phyloP scores from a whole-genome alignment of 2,113 vertebrate genomes.

The Rhea americana region DNA sequence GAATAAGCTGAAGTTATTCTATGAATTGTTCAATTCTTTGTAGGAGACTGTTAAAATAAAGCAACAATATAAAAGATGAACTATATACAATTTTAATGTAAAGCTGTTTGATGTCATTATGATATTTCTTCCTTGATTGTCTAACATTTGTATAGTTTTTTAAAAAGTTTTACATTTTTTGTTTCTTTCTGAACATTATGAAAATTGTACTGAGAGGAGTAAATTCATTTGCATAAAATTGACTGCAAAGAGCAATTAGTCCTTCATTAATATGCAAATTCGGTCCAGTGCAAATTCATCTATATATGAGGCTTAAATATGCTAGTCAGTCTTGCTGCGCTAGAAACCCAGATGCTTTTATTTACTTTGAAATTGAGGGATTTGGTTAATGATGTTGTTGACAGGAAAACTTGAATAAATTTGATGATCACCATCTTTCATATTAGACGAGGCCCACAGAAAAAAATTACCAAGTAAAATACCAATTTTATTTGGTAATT shows the following conservation, averaged over 20 bases:
- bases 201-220: slow-evolving; percentile 73
- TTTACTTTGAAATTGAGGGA: slow-evolving; percentile 79
- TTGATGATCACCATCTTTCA: slow-evolving; percentile 73
- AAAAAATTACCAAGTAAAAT: slow-evolving; percentile 63
- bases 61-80: slow-evolving; percentile 55
- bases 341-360: slow-evolving; percentile 78
- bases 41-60: slow-evolving; percentile 54
- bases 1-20: slow-evolving; percentile 56
- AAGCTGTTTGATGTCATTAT: slow-evolving; percentile 61
- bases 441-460: slow-evolving; percentile 64
- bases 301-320: slow-evolving; percentile 72
- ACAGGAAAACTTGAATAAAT: slow-evolving; percentile 77
- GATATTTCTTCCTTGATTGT: slow-evolving; percentile 65
- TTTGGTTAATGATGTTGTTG: slow-evolving; percentile 77
- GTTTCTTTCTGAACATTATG: slow-evolving; percentile 67
- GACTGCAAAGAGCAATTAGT: slow-evolving; percentile 79
- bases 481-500: slow-evolving; percentile 71
- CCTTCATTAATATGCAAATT: slow-evolving; percentile 82
- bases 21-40: slow-evolving; percentile 56
- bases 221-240: slow-evolving; percentile 80
- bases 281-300: slow-evolving; percentile 75
- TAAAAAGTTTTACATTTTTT: slow-evolving; percentile 60
- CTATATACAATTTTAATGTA: slow-evolving; percentile 48
- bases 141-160: slow-evolving; percentile 54
- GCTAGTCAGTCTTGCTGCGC: slow-evolving; percentile 72